These are phyloP conservation scores for Laupala kohalensis DNA, from an alignment of 1,140 invertebrate species.

Conservation along the genomic window DNA sequence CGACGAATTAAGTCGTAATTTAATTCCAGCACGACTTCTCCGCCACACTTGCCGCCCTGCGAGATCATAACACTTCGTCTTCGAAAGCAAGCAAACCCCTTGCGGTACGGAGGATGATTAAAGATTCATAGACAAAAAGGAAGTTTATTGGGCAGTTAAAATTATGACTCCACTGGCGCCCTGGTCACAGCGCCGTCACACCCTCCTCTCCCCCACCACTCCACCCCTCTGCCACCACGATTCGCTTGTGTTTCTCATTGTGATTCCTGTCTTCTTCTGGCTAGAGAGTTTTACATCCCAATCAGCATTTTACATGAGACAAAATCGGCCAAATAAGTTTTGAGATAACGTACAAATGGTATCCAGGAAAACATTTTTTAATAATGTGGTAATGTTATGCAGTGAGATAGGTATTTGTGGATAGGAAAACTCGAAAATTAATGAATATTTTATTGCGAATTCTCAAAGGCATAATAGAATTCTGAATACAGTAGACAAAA, in stretches of 20 bases:
- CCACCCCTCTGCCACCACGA: not conserved
- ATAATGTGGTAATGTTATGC: too few species aligned
- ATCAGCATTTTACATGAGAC: too few species aligned
- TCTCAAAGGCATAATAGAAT: too few species aligned
- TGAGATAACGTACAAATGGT: too few species aligned
- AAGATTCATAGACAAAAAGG: not conserved
- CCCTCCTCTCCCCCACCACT: not conserved
- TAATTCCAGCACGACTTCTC: not conserved
- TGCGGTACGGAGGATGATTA: not conserved
- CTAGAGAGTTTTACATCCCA: too few species aligned
- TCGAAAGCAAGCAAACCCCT: not conserved
- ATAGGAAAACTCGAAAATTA: too few species aligned
- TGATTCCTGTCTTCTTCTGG: not conserved
- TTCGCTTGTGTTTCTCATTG: not conserved
- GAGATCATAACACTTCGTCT: not conserved
- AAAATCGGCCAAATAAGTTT: too few species aligned
- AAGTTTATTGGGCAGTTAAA: not conserved
- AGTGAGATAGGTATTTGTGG: too few species aligned
- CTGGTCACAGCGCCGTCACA: not conserved
- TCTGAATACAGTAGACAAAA: too few species aligned
- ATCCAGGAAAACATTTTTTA: too few species aligned
- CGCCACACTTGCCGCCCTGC: not conserved
- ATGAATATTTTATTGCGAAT: too few species aligned
- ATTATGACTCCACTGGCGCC: not conserved
- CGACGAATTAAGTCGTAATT: not conserved